These are phyloP conservation scores for Caenorhabditis elegans DNA, from an alignment of 1,140 invertebrate genomes.

Conservation along the genomic window WBcel235 BX284602.5:5138001-5138500, in stretches of 20 bases:
- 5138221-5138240: not conserved
- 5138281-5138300: slow-evolving; percentile 19
- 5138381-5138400: slow-evolving; percentile 30
- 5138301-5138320: not conserved
- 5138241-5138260: slow-evolving; percentile 23
- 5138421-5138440: not conserved
- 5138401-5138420: not conserved
- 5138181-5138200: too few species aligned
- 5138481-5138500: not conserved
- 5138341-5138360: not conserved
- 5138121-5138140: too few species aligned
- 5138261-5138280: not conserved
- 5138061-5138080: too few species aligned
- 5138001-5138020: too few species aligned
- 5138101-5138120: too few species aligned
- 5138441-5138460: not conserved
- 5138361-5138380: not conserved
- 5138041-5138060: too few species aligned
- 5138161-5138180: too few species aligned
- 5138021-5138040: too few species aligned
- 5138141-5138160: too few species aligned
- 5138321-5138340: too few species aligned
- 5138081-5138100: too few species aligned
- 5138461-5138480: not conserved
- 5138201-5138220: too few species aligned